Evolutionary conservation across 2,113 vertebrate genomes (phyloP), one percentile per base, ranked within the genome.

Genomic region (Myotis davidii): DNA sequence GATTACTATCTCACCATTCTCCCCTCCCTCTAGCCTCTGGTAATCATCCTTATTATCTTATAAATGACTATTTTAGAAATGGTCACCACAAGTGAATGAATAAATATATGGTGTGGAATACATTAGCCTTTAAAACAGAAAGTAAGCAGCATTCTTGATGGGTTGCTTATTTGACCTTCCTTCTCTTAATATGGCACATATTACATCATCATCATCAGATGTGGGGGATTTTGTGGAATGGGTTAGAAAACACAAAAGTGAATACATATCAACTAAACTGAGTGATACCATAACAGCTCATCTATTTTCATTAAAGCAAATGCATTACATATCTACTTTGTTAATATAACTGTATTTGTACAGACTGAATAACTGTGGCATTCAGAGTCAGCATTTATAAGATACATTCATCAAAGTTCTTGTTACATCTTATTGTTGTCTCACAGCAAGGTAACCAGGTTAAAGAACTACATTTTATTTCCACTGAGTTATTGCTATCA

Each of bases 391-490:
- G 4, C 81, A 39, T n/a, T 92, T 65, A 78, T 2, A 77, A 93
- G n/a, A 48, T 6, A 52, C 14, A 93, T 79, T 95, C 6, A 12
- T 94, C 32, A 29, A 85, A 91, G 21, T 23, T 78, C n/a, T 29
- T 61, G 54, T 91, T 83, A 4, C 17, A 67, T 42, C 86, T 96
- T 82, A 34, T 84, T 84, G 11, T 86, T 91, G 39, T 85, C 12
- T 91, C 13, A 70, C 7, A 92, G 34, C 16, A 74, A 39, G 29
- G 64, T 21, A 94, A 20, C n/a, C 56, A 25, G 7, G 2, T 84
- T 85, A 54, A 93, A 92, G 29, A 20, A 87, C 10, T 86, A 70
- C 8, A n/a, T 90, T 95, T 94, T 76, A 73, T 61, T 96, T 94
- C 86, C 16, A 45, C 20, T 65, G 42, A 78, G 13, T 82, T 95